phyloP scores from a whole-genome alignment of 2,113 vertebrate genomes.

The Lipotes vexillifer region DNA sequence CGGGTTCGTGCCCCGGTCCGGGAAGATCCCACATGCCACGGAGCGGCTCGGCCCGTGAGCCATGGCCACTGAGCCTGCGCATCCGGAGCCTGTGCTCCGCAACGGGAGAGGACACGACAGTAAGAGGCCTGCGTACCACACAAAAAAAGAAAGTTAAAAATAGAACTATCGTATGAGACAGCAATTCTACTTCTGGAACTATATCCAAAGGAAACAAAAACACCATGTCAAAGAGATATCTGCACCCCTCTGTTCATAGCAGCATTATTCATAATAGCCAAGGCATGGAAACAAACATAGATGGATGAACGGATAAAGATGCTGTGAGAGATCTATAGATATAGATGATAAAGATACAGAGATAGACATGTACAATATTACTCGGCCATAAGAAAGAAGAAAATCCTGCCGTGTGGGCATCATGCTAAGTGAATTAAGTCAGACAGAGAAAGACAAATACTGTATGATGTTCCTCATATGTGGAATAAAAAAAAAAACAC shows the following conservation, averaged over 20 bases:
- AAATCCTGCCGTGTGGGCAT: not conserved
- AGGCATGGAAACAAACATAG: not conserved
- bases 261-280: not conserved
- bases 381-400: not conserved
- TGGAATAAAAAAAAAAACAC: not conserved
- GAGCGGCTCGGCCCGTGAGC: no score
- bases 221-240: not conserved
- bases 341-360: not conserved
- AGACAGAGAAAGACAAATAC: not conserved
- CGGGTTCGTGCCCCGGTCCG: fast-evolving
- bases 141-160: not conserved
- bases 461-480: not conserved
- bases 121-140: no score
- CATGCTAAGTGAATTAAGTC: not conserved
- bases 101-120: no score
- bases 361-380: not conserved
- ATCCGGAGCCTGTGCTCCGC: no score
- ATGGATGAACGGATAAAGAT: not conserved
- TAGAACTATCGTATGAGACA: not conserved
- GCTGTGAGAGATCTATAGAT: no score
- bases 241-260: not conserved
- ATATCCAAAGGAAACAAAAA: not conserved
- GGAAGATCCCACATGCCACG: no score
- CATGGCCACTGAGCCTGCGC: no score
- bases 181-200: not conserved